phyloP scores from a whole-genome alignment of 2,113 vertebrate genomes.

The Cercocebus atys region DNA sequence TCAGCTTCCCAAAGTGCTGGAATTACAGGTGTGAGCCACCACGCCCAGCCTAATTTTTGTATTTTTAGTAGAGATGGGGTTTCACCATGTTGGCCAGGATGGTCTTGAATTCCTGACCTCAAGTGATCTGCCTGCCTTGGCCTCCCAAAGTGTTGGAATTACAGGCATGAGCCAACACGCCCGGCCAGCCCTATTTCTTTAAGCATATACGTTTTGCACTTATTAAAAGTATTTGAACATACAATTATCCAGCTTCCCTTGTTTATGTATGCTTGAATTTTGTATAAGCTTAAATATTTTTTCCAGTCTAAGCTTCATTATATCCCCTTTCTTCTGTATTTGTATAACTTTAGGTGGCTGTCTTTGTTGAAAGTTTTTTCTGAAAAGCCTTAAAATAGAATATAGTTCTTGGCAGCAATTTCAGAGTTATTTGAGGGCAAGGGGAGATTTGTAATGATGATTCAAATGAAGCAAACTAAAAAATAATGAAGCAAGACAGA shows the following conservation, averaged over 20 bases:
- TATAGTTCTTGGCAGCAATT: background rate
- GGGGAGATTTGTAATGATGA: background rate
- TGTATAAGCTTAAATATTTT: background rate
- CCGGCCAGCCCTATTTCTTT: background rate
- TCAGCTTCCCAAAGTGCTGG: no score
- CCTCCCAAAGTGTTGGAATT: no score
- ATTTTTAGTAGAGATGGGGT: no score
- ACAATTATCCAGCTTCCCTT: background rate
- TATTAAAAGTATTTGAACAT: background rate
- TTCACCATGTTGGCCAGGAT: no score
- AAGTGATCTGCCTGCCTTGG: no score
- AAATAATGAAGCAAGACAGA: background rate
- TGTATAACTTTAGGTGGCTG: background rate
- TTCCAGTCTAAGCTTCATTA: background rate
- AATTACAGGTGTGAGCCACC: no score
- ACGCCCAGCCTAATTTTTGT: no score
- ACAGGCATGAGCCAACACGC: no score
- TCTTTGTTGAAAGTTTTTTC: background rate
- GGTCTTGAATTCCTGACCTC: no score
- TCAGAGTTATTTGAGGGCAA: background rate
- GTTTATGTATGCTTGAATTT: background rate
- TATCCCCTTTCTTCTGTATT: background rate
- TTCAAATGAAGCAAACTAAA: background rate
- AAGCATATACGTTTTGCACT: background rate
- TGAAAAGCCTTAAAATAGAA: background rate